These are phyloP conservation scores for Argyrosomus japonicus DNA, from an alignment of 2,113 vertebrate species.

Conservation along the genomic window DNA sequence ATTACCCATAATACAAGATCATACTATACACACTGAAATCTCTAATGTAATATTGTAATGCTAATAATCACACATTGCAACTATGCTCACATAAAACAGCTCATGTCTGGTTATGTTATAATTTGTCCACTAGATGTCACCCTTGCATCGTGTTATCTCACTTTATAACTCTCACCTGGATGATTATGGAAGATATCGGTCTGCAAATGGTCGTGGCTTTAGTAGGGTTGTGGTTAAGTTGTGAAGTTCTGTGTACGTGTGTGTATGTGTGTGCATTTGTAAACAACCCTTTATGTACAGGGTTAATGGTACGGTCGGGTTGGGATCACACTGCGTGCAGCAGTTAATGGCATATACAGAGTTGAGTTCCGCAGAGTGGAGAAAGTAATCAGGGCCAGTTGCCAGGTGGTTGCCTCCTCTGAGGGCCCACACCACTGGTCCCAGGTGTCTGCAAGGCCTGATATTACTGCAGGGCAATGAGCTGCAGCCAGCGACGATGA, in stretches of 20 bases:
- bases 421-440: constrained; percentile 75
- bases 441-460: constrained; percentile 79
- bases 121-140: constrained; percentile 66
- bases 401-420: constrained; percentile 77
- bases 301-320: constrained; percentile 73
- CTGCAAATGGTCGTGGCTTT: constrained; percentile 27
- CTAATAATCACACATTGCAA: not conserved
- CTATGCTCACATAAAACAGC: not conserved
- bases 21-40: not conserved
- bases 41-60: not conserved
- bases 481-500: constrained; percentile 76
- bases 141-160: not conserved
- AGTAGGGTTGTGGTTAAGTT: constrained; percentile 32
- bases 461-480: constrained; percentile 83
- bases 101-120: not conserved
- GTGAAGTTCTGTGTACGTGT: constrained; percentile 23
- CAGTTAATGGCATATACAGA: constrained; percentile 80
- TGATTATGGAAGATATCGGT: constrained; percentile 16
- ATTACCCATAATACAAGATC: not conserved
- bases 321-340: constrained; percentile 65
- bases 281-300: constrained; percentile 69
- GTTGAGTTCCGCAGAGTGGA: constrained; percentile 81
- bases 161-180: not conserved
- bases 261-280: constrained; percentile 46
- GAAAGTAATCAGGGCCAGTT: constrained; percentile 84